Conservation (phyloP, 2,113 vertebrate genomes). For the Oncorhynchus masou region DNA sequence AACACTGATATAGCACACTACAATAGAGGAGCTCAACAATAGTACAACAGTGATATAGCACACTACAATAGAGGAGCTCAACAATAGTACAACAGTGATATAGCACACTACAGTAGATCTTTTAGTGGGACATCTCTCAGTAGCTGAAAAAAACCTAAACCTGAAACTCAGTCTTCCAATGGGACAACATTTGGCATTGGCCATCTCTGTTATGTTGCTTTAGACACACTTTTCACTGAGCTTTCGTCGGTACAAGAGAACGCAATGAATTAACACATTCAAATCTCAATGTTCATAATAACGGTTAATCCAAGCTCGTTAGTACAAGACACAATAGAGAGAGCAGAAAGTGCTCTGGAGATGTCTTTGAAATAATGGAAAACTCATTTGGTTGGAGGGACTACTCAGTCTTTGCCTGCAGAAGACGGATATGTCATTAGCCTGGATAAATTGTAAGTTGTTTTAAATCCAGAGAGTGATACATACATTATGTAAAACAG, state of each 20-base stretch:
- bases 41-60: too few relatives aligned
- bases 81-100: too few relatives aligned
- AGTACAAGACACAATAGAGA: not conserved
- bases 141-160: too few relatives aligned
- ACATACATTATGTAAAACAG: constrained; percentile 60
- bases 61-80: too few relatives aligned
- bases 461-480: constrained; percentile 55
- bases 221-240: constrained; percentile 2
- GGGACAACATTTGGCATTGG: too few relatives aligned
- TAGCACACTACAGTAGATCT: not conserved
- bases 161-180: too few relatives aligned
- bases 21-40: too few relatives aligned
- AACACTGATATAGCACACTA: too few relatives aligned
- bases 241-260: not conserved
- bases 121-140: not conserved
- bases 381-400: constrained; percentile 41
- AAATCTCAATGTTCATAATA: constrained; percentile 32
- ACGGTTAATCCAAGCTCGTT: constrained; percentile 11
- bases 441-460: constrained; percentile 62
- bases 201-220: too few relatives aligned
- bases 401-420: constrained; percentile 36
- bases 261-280: constrained; percentile 27
- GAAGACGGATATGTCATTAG: constrained; percentile 63
- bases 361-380: constrained; percentile 50
- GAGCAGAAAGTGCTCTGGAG: constrained; percentile 26